phyloP scores from a whole-genome alignment of 1,140 invertebrate genomes.

The Pinna nobilis region DNA sequence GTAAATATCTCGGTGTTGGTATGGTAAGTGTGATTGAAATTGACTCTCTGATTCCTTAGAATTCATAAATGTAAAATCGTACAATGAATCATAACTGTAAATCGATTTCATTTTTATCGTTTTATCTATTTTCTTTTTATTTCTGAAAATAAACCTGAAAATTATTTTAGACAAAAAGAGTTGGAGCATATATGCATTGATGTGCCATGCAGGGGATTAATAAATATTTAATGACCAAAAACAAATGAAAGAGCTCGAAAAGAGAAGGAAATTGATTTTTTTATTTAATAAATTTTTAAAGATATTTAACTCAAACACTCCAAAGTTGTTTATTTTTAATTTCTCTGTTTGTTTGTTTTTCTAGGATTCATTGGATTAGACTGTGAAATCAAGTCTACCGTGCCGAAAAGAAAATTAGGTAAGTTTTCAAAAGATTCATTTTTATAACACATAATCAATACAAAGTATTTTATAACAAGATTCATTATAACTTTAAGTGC shows the following conservation, averaged over 20 bases:
- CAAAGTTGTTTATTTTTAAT: not conserved
- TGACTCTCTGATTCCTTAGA: too few species aligned
- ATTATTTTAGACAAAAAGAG: too few species aligned
- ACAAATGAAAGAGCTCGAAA: not conserved
- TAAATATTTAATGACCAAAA: not conserved
- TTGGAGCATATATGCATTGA: not conserved
- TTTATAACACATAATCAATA: not conserved
- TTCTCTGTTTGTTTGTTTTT: not conserved
- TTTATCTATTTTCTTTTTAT: too few species aligned
- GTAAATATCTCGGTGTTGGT: too few species aligned
- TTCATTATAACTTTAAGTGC: not conserved
- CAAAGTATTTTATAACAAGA: not conserved
- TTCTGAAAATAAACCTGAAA: too few species aligned
- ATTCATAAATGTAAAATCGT: too few species aligned
- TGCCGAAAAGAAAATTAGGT: not conserved
- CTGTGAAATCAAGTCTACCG: conserved; percentile 2
- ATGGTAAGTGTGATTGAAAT: too few species aligned
- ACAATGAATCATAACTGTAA: too few species aligned
- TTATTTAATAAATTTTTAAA: not conserved
- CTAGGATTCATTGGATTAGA: conserved; percentile 12
- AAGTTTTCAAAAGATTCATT: not conserved
- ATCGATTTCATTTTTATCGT: too few species aligned
- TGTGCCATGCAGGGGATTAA: not conserved
- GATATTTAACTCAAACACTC: not conserved
- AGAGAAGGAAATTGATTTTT: not conserved